These are phyloP conservation scores for Euura saliciscinereae DNA, from an alignment of 1,140 invertebrate genomes.

Conservation along the genomic window DNA sequence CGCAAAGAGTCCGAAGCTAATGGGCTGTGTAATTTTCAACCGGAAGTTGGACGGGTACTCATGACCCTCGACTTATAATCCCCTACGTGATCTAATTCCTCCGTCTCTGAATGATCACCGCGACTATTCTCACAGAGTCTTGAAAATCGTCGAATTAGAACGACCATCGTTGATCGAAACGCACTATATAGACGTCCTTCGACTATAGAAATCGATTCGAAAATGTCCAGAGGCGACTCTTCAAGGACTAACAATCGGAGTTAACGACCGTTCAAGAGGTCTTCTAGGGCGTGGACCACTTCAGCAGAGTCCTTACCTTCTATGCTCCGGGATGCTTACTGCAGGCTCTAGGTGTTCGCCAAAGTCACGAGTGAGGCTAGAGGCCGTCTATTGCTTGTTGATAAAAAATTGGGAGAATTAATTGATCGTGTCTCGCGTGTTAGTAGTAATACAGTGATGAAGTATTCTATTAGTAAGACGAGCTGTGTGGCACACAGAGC, in stretches of 20 bases:
- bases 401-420: too few species aligned
- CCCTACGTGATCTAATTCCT: slow-evolving; percentile 1
- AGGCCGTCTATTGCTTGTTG: too few species aligned
- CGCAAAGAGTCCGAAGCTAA: not conserved
- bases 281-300: not conserved
- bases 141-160: too few species aligned
- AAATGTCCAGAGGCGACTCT: slow-evolving; percentile 13
- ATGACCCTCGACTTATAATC: not conserved
- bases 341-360: too few species aligned
- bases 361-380: too few species aligned
- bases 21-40: slow-evolving; percentile 4
- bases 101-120: too few species aligned
- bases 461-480: not conserved
- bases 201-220: not conserved
- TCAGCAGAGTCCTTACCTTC: slow-evolving; percentile 9
- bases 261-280: slow-evolving; percentile 32
- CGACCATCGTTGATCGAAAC: not conserved
- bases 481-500: not conserved
- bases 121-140: too few species aligned
- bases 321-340: too few species aligned
- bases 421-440: not conserved
- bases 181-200: not conserved
- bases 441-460: not conserved
- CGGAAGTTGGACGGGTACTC: not conserved
- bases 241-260: slow-evolving; percentile 32